A percentile compares a stretch with the other conserved stretches of the same genome.
Evolutionary conservation across 2,888 invertebrate genomes (phyloP).

Genomic region (Xanthia togata): DNA sequence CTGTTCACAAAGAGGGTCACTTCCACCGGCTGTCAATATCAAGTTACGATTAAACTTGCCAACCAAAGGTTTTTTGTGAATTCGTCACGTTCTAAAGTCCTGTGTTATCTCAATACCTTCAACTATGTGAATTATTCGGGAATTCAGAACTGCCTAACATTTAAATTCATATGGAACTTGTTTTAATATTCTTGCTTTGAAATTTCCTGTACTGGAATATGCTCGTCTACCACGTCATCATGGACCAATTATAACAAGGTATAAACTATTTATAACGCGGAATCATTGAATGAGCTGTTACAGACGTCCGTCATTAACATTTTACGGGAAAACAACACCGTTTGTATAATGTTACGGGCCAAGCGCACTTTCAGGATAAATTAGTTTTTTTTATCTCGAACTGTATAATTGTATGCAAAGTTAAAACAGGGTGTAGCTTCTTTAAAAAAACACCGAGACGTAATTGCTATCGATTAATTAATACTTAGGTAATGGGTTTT

Average conservation of each 20-base stretch:
- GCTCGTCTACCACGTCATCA: slow-evolving; percentile 42
- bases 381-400: slow-evolving; percentile 36
- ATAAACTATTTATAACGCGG: slow-evolving; percentile 51
- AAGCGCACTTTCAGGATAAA: slow-evolving; percentile 42
- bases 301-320: slow-evolving; percentile 45
- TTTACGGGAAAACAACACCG: slow-evolving; percentile 55
- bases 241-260: slow-evolving; percentile 45
- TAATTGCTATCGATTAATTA: slow-evolving; percentile 47
- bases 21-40: slow-evolving; percentile 53
- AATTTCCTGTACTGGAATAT: slow-evolving; percentile 28
- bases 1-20: slow-evolving; percentile 43
- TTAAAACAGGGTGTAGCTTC: slow-evolving; percentile 29
- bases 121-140: slow-evolving; percentile 18
- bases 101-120: slow-evolving; percentile 11
- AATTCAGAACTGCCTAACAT: slow-evolving; percentile 6
- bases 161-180: slow-evolving; percentile 24
- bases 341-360: slow-evolving; percentile 49
- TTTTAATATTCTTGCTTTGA: slow-evolving; percentile 11
- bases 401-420: slow-evolving; percentile 51
- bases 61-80: slow-evolving; percentile 23
- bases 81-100: slow-evolving; percentile 38
- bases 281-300: slow-evolving; percentile 55
- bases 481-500: slow-evolving; percentile 33
- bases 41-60: slow-evolving; percentile 43
- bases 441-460: slow-evolving; percentile 29